Conservation (phyloP, 1,140 invertebrate genomes). For the Propsilocerus akamusi region DNA sequence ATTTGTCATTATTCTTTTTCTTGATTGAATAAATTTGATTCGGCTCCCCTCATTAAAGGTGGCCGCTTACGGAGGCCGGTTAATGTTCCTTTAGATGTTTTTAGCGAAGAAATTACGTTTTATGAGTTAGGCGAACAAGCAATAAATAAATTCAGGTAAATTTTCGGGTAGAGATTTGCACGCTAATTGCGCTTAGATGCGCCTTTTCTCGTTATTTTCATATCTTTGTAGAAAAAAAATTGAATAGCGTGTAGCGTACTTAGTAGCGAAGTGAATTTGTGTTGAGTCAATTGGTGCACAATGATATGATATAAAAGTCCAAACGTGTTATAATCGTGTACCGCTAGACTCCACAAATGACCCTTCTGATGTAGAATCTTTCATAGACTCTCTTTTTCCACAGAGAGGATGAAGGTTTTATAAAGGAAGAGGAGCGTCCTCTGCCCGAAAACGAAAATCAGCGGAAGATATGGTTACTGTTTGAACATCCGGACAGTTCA, state of each 20-base stretch:
- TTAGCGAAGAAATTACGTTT: constrained; percentile 97
- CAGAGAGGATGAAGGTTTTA: constrained; percentile 91
- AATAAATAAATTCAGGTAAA: constrained; percentile 90
- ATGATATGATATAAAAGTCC: too few species aligned
- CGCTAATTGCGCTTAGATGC: too few species aligned
- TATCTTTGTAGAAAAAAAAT: too few species aligned
- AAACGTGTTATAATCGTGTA: too few species aligned
- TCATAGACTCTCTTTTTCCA: constrained; percentile 11
- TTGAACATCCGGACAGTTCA: constrained; percentile 99
- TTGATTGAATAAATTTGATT: too few species aligned
- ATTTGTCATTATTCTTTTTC: constrained; percentile 6
- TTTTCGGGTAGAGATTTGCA: not conserved
- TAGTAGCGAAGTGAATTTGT: too few species aligned
- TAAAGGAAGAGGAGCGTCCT: constrained; percentile 91
- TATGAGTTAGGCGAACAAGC: constrained; percentile 95
- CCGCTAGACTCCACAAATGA: too few species aligned
- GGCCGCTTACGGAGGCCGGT: constrained; percentile 89
- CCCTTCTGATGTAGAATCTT: constrained; percentile 1
- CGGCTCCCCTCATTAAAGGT: too few species aligned
- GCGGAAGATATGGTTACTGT: constrained; percentile 94
- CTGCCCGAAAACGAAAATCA: constrained; percentile 91
- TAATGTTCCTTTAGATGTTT: constrained; percentile 95
- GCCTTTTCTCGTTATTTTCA: too few species aligned
- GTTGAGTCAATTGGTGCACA: too few species aligned
- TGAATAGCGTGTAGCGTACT: too few species aligned